phyloP scores from a whole-genome alignment of 2,113 vertebrate genomes.

The Dendrocopos noguchii region DNA sequence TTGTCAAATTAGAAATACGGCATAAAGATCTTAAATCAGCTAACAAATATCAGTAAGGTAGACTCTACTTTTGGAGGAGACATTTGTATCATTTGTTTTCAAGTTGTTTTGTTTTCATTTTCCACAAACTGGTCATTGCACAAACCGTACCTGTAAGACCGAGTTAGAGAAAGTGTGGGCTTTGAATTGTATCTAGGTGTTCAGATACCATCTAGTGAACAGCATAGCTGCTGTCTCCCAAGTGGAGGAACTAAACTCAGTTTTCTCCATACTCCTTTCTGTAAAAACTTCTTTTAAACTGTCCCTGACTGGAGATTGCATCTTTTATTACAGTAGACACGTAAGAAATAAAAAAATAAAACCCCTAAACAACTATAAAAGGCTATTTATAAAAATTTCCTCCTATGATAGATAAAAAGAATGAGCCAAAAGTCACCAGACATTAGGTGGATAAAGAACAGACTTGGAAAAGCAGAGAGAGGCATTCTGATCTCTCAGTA shows the following conservation, averaged over 20 bases:
- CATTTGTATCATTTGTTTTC: rapidly evolving
- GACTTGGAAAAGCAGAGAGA: not conserved
- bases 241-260: not conserved
- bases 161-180: not conserved
- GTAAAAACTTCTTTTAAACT: not conserved
- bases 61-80: not conserved
- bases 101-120: too few relatives aligned
- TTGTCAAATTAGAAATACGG: not conserved
- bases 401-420: not conserved
- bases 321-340: not conserved
- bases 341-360: not conserved
- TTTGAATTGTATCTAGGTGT: not conserved
- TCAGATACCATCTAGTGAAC: not conserved
- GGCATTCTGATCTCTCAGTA: not conserved
- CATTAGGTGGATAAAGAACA: not conserved
- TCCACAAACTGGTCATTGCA: rapidly evolving
- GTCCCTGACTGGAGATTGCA: not conserved
- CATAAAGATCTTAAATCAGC: not conserved
- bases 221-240: not conserved
- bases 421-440: not conserved
- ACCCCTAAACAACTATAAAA: not conserved
- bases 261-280: not conserved
- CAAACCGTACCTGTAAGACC: not conserved
- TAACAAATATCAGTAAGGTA: not conserved
- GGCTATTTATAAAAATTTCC: not conserved